These are phyloP conservation scores for Perizoma flavofasciatum DNA, from an alignment of 2,888 invertebrate species.

Conservation along the genomic window DNA sequence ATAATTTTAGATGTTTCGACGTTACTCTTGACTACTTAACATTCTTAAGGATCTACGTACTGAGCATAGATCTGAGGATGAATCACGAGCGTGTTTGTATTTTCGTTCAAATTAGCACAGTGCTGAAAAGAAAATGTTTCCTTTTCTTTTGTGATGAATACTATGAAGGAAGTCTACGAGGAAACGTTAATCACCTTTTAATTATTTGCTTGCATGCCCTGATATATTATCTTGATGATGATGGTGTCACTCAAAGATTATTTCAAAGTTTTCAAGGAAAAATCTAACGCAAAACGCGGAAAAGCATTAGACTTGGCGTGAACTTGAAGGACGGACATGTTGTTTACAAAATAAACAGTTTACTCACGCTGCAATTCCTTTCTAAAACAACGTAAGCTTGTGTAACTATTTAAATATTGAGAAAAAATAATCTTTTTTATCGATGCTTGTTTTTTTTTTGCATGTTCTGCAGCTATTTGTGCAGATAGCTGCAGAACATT, in stretches of 20 bases:
- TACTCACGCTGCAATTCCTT: constrained; percentile 13
- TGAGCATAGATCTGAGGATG: no score
- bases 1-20: no score
- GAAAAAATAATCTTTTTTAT: not conserved
- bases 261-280: constrained; percentile 22
- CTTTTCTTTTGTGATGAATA: no score
- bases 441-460: no score
- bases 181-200: constrained; percentile 17
- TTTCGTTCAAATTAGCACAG: no score
- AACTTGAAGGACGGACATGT: constrained; percentile 19
- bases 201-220: constrained; percentile 39
- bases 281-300: not conserved
- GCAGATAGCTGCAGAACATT: no score
- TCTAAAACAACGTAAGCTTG: constrained; percentile 3
- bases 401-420: constrained; percentile 1
- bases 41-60: no score
- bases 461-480: no score
- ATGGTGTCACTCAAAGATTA: constrained; percentile 25
- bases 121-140: no score
- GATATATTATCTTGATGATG: constrained; percentile 10
- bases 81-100: no score
- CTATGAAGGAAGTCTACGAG: no score
- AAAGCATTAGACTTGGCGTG: constrained; percentile 10
- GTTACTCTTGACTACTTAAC: no score
- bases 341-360: constrained; percentile 22